Evolutionary conservation across 2,797 vertebrate genomes (phyloP).

Genomic region (Rousettus madagascariensis): DNA sequence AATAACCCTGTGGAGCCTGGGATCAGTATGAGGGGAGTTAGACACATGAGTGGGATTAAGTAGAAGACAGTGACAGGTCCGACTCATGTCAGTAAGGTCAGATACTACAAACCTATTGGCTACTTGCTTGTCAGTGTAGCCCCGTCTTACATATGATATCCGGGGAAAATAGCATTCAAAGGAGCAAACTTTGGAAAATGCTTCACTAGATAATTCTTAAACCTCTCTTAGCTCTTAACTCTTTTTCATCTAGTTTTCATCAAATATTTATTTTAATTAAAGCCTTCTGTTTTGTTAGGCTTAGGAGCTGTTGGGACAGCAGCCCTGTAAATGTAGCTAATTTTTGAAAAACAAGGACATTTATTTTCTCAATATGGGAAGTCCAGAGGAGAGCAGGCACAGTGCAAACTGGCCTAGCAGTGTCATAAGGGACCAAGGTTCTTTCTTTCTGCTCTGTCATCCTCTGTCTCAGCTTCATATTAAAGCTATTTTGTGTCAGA

Average conservation of each 20-base stretch:
- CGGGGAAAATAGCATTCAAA: neutral
- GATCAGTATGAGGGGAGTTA: neutral
- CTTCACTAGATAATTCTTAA: neutral
- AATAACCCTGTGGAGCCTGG: neutral
- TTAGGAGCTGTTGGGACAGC: neutral
- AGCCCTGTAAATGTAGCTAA: neutral
- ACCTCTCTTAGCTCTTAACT: neutral
- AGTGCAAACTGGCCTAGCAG: neutral
- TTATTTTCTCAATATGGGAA: neutral
- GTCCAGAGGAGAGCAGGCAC: neutral
- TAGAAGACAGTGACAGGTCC: neutral
- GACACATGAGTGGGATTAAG: neutral
- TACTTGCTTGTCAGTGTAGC: neutral
- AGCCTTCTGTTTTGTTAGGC: neutral
- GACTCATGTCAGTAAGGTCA: neutral
- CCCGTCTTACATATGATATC: neutral
- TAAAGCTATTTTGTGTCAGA: neutral
- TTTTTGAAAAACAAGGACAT: neutral
- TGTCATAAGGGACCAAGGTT: neutral
- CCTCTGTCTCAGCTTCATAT: neutral
- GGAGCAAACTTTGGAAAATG: slow-evolving; percentile 11
- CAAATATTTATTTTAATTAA: slow-evolving; percentile 5
- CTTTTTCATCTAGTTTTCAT: neutral
- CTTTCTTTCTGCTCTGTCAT: neutral
- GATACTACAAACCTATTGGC: neutral